Evolutionary conservation across 2,888 invertebrate species (phyloP), one percentile per base, ranked within the genome.

Genomic region (Calliphora vomitoria): DNA sequence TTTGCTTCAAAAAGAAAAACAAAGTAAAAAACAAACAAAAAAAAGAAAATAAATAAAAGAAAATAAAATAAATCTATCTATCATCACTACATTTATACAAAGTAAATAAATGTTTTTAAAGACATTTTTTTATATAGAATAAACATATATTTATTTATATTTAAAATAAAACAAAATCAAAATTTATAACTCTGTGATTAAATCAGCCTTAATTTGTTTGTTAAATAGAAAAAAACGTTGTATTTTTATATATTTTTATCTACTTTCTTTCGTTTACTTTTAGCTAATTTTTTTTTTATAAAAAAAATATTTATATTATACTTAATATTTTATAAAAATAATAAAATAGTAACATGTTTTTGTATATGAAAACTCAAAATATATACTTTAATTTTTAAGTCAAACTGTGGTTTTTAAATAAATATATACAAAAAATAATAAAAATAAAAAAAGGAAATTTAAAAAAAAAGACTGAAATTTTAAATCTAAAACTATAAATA

Each of bases 251-350:
- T 78, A 44, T 75, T 53, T 82, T 82, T 81, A 85, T 82, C 50
- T 82, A 82, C 76, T 74, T 87, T 88, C 88, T 89, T 89, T 88
- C 79, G 76, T 88, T 89, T 88, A 89, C 85, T 89, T 89, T 88
- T 88, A 89, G 89, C 84, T 81, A 75, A 25, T 25, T 60, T 71
- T 78, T n/a, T 66, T 79, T 41, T 79, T 53, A 25, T 25, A 35
- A 66, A 53, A 76, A 41, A 18, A 25, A 20, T 58, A 71, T 64
- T 68, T 38, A 47, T 74, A 53, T 68, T 58, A 69, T 0, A 13
- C 41, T n/a, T 41, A 58, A 84, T 58, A 58, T 76, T 35, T 31
- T 47, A 64, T 41, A 85, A 50, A 38, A n/a, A n/a, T n/a, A n/a
- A n/a, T n/a, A n/a, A 50, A 20, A n/a, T 58, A 8, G 25, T 8